Conservation (phyloP, 2,797 vertebrate species). For the Pelodytes ibericus region DNA sequence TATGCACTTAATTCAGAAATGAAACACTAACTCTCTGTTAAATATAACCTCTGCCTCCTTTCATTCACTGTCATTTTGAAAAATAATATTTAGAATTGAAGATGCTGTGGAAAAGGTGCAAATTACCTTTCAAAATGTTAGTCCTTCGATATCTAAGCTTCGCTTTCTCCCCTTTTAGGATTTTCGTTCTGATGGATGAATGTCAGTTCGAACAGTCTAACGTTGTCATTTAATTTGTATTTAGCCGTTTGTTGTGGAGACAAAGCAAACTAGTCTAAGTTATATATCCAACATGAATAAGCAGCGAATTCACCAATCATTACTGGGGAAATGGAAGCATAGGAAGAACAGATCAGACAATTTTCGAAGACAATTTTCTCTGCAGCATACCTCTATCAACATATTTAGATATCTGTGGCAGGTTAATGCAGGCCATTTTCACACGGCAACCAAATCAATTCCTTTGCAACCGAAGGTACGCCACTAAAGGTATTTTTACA, state of each 20-base stretch:
- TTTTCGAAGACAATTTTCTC: conserved; percentile 59
- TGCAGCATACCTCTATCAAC: conserved; percentile 52
- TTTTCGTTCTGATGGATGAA: conserved; percentile 36
- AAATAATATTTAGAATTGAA: too few relatives aligned
- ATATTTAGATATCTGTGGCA: conserved; percentile 59
- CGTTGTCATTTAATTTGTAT: conserved; percentile 48
- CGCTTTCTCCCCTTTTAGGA: conserved; percentile 54
- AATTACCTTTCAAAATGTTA: neutral
- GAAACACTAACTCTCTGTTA: too few relatives aligned
- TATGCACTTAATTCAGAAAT: too few relatives aligned
- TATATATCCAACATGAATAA: conserved; percentile 46
- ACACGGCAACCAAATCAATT: conserved; percentile 59
- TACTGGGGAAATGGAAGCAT: conserved; percentile 17
- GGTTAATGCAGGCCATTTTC: conserved; percentile 60
- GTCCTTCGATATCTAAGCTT: neutral
- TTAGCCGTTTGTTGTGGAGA: conserved; percentile 49
- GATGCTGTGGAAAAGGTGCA: neutral
- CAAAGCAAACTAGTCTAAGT: conserved; percentile 47
- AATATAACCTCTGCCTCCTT: too few relatives aligned
- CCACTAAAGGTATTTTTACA: conserved; percentile 52
- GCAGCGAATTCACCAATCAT: conserved; percentile 47
- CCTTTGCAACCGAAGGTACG: conserved; percentile 50
- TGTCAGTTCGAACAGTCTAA: conserved; percentile 14
- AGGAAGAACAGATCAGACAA: conserved; percentile 55
- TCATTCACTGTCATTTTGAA: too few relatives aligned